A percentile compares a stretch with the other conserved stretches of the same genome.
phyloP scores from a whole-genome alignment of 2,113 vertebrate species.

The Puma concolor region DNA sequence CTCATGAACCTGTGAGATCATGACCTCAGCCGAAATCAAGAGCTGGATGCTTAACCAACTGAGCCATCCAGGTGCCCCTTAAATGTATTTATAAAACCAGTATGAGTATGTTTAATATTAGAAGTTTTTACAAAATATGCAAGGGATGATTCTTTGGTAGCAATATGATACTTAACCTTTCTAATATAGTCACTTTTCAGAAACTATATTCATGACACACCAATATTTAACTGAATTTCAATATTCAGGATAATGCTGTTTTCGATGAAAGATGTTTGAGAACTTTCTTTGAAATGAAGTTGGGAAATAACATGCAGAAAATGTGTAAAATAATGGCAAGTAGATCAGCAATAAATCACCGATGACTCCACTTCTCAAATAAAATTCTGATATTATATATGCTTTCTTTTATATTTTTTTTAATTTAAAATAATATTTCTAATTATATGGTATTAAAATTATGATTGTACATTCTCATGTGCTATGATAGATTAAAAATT shows the following conservation, averaged over 20 bases:
- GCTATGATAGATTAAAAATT: background rate
- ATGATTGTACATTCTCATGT: background rate
- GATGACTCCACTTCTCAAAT: background rate
- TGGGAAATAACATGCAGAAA: background rate
- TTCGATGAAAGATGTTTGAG: background rate
- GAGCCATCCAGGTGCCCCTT: too few species aligned
- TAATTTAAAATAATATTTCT: background rate
- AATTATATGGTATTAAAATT: background rate
- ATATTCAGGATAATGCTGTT: background rate
- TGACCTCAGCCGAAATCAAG: too few species aligned
- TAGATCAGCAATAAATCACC: background rate
- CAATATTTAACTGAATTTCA: conserved; percentile 7
- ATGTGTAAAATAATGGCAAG: background rate
- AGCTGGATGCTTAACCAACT: too few species aligned
- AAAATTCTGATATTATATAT: background rate
- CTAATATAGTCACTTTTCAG: background rate
- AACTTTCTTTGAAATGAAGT: background rate
- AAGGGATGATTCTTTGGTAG: background rate
- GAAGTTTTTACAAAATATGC: background rate
- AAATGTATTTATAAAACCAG: background rate
- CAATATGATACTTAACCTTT: background rate
- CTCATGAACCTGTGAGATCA: too few species aligned
- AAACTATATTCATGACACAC: background rate
- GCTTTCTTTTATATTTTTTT: background rate
- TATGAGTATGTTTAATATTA: background rate